Evolutionary conservation across 1,140 invertebrate genomes (phyloP), one percentile per base, ranked within the genome.

Genomic region (Amphibalanus amphitrite): DNA sequence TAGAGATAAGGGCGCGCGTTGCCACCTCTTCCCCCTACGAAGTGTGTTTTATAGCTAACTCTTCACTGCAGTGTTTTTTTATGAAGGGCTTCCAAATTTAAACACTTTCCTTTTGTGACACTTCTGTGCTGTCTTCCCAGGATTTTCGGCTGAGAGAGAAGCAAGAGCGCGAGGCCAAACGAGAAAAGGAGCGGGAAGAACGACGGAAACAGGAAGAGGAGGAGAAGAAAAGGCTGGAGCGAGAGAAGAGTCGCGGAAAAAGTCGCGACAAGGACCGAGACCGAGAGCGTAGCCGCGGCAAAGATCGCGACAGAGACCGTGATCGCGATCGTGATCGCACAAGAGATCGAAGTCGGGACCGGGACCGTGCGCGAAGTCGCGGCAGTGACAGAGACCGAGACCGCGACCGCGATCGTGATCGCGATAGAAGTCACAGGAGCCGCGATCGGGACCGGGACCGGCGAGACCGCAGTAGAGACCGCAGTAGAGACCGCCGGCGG

Each of bases 111-210:
- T n/a, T n/a, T n/a, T n/a, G n/a, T n/a, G n/a, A n/a, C n/a, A n/a
- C n/a, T n/a, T n/a, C n/a, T 20, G 10, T 59, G 47, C 23, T 23
- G 47, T 13, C 47, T 23, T 33, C 1, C 25, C 69, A 71, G 23
- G 72, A 72, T 17, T 38, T 28, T 23, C 72, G 72, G 6, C 64
- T 73, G n/a, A 71, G 40, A 28, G 72, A 72, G 6, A n/a, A 29
- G 69, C n/a, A 76, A 67, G 76, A 76, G 64, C 71, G 76, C 17
- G 75, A 75, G 30, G 69, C 69, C 28, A 70, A 70, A 30, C 64
- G 75, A 28, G 75, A 75, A 64, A 72, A 74, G 64, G 75, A 75
- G 59, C 72, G 75, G 70, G 73, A 75, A 40, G 73, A 73, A 26
- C 73, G 75, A 71, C 71, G 72, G 28, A 70, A 70, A 29, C 71